phyloP scores from a whole-genome alignment of 2,113 vertebrate genomes.

The Acinonyx jubatus region DNA sequence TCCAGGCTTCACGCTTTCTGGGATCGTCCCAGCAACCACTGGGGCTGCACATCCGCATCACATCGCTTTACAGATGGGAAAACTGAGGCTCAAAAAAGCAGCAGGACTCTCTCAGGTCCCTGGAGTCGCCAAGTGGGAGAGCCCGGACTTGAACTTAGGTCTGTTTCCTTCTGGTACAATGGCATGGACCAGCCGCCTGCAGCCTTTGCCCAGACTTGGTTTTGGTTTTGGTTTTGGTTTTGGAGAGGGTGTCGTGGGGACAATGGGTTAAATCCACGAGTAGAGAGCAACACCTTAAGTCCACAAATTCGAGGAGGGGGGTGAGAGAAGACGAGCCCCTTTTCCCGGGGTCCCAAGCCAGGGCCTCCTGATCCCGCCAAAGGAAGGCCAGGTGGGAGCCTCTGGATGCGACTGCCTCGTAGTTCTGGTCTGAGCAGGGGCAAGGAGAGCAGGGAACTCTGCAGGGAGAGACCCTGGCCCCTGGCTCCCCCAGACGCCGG shows the following conservation, averaged over 20 bases:
- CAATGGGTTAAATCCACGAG: fast-evolving
- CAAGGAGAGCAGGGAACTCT: not conserved
- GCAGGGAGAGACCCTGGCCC: not conserved
- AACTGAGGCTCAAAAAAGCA: not conserved
- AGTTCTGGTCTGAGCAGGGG: not conserved
- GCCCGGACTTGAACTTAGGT: not conserved
- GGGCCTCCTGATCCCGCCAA: not conserved
- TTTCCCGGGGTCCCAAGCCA: not conserved
- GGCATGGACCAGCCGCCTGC: fast-evolving
- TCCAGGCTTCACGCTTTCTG: fast-evolving
- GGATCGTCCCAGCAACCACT: not conserved
- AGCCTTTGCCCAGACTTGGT: too few species aligned
- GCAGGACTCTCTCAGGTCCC: fast-evolving
- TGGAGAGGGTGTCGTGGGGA: not conserved
- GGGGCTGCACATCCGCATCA: fast-evolving
- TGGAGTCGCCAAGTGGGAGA: too few species aligned
- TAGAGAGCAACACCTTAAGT: too few species aligned
- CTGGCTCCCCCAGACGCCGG: not conserved
- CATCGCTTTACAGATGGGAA: not conserved
- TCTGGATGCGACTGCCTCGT: not conserved
- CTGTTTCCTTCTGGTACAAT: not conserved
- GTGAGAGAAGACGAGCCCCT: too few species aligned
- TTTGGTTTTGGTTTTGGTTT: not conserved
- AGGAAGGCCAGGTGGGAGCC: not conserved
- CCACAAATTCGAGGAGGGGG: too few species aligned